phyloP scores from a whole-genome alignment of 1,140 invertebrate species.

The Lasioglossum baleicum region DNA sequence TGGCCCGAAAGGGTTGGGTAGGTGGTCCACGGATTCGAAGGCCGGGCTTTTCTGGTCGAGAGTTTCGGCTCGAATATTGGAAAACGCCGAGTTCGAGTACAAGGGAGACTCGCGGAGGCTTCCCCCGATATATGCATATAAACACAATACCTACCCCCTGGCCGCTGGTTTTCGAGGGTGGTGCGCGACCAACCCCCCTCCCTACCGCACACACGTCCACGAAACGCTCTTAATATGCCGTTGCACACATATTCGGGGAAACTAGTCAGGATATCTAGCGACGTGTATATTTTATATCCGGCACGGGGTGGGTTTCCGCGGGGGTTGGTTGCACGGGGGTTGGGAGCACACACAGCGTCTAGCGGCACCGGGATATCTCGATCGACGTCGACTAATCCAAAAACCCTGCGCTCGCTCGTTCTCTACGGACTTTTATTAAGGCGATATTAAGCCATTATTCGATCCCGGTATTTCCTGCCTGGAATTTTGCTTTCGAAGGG shows the following conservation, averaged over 20 bases:
- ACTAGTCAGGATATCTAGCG: constrained; percentile 58
- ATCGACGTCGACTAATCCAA: constrained; percentile 28
- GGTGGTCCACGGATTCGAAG: constrained; percentile 51
- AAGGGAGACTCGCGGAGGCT: constrained; percentile 65
- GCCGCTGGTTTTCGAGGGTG: constrained; percentile 47
- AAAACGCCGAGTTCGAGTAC: constrained; percentile 66
- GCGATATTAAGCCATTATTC: constrained; percentile 32
- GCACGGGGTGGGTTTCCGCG: neutral
- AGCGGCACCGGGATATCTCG: constrained; percentile 21
- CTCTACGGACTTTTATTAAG: constrained; percentile 31
- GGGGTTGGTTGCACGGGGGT: neutral
- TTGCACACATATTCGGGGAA: constrained; percentile 30
- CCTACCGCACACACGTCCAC: neutral
- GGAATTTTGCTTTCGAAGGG: constrained; percentile 10
- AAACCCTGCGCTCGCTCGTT: neutral
- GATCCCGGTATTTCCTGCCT: neutral
- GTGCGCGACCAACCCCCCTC: constrained; percentile 17
- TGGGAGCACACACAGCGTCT: constrained; percentile 17
- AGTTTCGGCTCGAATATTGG: constrained; percentile 67
- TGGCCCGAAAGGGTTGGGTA: constrained; percentile 32
- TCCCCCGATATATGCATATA: constrained; percentile 66
- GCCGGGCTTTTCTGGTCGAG: constrained; percentile 65
- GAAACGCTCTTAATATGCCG: constrained; percentile 43
- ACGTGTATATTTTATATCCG: constrained; percentile 73
- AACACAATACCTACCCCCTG: constrained; percentile 59